Evolutionary conservation across 2,113 vertebrate species (phyloP).

Genomic region (Peromyscus maniculatus): DNA sequence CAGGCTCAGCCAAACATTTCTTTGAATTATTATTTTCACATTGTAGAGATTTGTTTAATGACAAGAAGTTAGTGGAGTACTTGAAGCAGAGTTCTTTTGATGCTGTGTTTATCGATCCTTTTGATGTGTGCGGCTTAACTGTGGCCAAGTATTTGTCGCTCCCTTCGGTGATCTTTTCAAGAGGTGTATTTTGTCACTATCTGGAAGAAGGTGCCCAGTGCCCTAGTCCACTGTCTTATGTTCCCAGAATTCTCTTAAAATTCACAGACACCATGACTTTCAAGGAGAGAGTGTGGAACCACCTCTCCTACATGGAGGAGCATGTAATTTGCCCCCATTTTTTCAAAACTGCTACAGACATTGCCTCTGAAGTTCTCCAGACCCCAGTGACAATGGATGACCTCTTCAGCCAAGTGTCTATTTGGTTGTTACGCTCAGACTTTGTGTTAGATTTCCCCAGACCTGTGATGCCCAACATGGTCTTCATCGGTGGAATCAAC

Average conservation of each 20-base stretch:
- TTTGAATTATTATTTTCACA: neutral
- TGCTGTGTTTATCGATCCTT: slow-evolving; percentile 76
- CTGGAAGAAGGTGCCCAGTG: slow-evolving; percentile 30
- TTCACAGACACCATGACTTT: slow-evolving; percentile 78
- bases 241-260: neutral
- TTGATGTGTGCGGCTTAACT: slow-evolving; percentile 74
- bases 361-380: slow-evolving; percentile 76
- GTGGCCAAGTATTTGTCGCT: slow-evolving; percentile 80
- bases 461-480: slow-evolving; percentile 93
- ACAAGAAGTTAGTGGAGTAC: slow-evolving; percentile 65
- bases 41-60: slow-evolving; percentile 75
- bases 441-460: slow-evolving; percentile 82
- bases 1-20: accelerated
- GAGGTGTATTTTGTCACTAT: slow-evolving; percentile 59
- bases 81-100: slow-evolving; percentile 79
- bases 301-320: neutral
- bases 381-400: slow-evolving; percentile 72
- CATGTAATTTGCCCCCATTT: neutral
- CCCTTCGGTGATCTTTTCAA: slow-evolving; percentile 72
- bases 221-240: slow-evolving; percentile 76
- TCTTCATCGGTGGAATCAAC: slow-evolving; percentile 86
- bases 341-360: neutral
- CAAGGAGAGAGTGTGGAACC: slow-evolving; percentile 68
- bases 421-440: slow-evolving; percentile 74
- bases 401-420: slow-evolving; percentile 76